Evolutionary conservation across 2,113 vertebrate genomes (phyloP).

Genomic region (Ciconia stormi): DNA sequence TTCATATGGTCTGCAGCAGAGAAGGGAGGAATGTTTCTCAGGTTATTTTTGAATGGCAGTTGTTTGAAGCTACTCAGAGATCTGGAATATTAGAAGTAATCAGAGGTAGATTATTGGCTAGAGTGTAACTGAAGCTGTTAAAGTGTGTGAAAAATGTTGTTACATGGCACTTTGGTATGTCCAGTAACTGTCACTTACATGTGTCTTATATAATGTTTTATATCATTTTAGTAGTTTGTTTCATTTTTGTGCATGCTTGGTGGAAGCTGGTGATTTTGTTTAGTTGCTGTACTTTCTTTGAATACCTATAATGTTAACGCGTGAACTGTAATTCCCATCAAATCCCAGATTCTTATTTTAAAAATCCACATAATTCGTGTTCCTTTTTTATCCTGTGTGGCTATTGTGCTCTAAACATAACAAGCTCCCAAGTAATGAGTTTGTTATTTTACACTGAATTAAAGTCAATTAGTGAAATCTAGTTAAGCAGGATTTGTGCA

Average conservation of each 20-base stretch:
- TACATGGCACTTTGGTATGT: background rate
- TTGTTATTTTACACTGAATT: background rate
- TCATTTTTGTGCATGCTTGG: background rate
- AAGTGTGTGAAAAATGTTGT: background rate
- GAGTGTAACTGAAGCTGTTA: background rate
- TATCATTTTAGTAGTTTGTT: background rate
- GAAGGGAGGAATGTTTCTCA: background rate
- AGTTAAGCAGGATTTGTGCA: background rate
- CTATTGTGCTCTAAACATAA: background rate
- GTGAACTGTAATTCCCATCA: background rate
- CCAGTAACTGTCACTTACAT: background rate
- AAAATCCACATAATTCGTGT: background rate
- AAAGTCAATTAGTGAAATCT: background rate
- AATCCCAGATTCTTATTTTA: background rate
- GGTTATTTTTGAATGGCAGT: background rate
- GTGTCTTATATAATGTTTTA: background rate
- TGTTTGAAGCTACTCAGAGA: background rate
- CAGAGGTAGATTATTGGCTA: background rate
- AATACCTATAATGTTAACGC: background rate
- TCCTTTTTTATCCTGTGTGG: background rate
- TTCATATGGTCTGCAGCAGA: background rate
- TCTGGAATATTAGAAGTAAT: background rate
- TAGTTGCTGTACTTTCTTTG: background rate
- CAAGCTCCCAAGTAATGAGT: background rate
- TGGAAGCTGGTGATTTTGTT: constrained; percentile 8